A percentile compares a stretch with the other conserved stretches of the same genome.
These are phyloP conservation scores for Eueides isabella DNA, from an alignment of 1,140 invertebrate species.

Conservation along the genomic window DNA sequence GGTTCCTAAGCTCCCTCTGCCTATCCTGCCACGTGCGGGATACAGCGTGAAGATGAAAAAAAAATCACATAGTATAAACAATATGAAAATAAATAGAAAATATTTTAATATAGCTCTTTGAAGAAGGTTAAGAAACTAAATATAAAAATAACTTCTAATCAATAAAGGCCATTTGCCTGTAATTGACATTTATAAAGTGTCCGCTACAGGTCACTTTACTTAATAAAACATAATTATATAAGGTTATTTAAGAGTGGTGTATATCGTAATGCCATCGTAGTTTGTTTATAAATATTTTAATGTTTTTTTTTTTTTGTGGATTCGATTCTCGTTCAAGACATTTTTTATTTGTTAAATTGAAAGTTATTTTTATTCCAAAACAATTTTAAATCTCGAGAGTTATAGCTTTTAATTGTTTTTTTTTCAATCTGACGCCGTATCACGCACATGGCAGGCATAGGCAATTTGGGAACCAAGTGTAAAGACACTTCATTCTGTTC, in stretches of 20 bases:
- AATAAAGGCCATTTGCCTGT: neutral
- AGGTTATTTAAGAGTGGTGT: neutral
- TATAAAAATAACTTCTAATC: neutral
- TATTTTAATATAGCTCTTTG: neutral
- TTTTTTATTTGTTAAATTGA: no score
- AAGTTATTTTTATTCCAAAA: no score
- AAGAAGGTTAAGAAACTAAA: neutral
- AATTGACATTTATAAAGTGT: neutral
- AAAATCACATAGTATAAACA: no score
- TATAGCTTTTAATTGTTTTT: no score
- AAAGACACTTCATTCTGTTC: no score
- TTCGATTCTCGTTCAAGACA: neutral
- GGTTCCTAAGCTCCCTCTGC: no score
- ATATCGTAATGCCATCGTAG: neutral
- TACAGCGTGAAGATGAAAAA: no score
- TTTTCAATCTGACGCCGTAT: no score
- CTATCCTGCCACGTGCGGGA: no score
- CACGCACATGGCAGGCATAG: no score
- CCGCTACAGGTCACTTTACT: neutral
- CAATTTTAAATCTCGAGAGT: no score
- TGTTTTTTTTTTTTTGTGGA: neutral
- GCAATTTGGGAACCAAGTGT: no score
- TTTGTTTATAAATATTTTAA: neutral
- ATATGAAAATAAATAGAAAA: neutral
- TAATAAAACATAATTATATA: neutral